A percentile compares a stretch with the other conserved stretches of the same genome.
phyloP scores from a whole-genome alignment of 2,888 invertebrate species.

The Coenonympha glycerion region DNA sequence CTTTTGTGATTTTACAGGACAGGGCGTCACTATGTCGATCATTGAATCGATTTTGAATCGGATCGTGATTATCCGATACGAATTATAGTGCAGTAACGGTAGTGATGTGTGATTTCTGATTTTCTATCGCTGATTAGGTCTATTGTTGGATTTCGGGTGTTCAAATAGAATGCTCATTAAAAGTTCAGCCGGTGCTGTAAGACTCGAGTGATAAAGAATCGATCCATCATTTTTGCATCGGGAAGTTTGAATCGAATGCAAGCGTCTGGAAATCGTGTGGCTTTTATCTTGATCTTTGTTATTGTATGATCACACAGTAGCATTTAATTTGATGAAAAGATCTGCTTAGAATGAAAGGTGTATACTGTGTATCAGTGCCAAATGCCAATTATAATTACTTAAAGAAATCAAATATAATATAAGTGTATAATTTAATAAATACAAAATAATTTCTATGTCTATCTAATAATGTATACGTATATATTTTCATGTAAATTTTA shows the following conservation, averaged over 20 bases:
- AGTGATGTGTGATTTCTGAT: constrained; percentile 56
- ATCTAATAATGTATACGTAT: too few relatives aligned
- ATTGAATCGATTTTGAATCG: constrained; percentile 52
- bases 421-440: too few relatives aligned
- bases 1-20: constrained; percentile 61
- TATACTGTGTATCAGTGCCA: too few relatives aligned
- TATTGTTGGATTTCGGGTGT: constrained; percentile 47
- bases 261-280: constrained; percentile 1
- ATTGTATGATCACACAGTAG: background rate
- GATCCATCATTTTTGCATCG: constrained; percentile 12
- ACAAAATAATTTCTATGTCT: too few relatives aligned
- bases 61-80: constrained; percentile 51
- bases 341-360: background rate
- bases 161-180: constrained; percentile 35
- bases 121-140: constrained; percentile 57
- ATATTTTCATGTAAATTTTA: too few relatives aligned
- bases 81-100: constrained; percentile 40
- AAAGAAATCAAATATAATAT: too few relatives aligned
- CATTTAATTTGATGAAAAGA: background rate
- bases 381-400: too few relatives aligned
- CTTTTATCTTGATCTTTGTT: constrained; percentile 1
- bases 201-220: constrained; percentile 10
- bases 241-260: constrained; percentile 8
- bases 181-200: constrained; percentile 25
- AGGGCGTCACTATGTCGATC: constrained; percentile 65